Conservation (phyloP, 2,797 vertebrate species). For the Neostethus bicornis region DNA sequence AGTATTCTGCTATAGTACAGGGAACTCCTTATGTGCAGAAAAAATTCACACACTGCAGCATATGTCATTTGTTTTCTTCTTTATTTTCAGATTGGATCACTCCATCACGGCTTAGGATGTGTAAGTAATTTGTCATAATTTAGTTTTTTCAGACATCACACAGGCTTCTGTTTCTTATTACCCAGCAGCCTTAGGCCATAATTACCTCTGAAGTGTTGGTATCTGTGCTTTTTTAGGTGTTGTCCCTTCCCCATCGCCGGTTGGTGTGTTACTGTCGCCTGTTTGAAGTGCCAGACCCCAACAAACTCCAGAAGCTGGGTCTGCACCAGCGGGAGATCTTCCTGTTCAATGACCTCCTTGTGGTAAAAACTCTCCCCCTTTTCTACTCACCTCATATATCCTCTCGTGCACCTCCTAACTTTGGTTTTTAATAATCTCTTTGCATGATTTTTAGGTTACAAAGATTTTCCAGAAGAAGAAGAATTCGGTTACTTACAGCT, state of each 20-base stretch:
- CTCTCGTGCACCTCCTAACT: background rate
- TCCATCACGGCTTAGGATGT: constrained; percentile 97
- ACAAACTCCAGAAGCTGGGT: constrained; percentile 96
- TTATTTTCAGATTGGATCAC: constrained; percentile 90
- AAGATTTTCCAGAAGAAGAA: constrained; percentile 99
- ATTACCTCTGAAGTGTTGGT: constrained; percentile 38
- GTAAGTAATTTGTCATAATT: constrained; percentile 83
- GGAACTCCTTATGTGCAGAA: background rate
- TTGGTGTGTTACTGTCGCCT: constrained; percentile 98
- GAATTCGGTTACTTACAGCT: constrained; percentile 98
- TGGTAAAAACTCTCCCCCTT: constrained; percentile 79
- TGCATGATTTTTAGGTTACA: constrained; percentile 86
- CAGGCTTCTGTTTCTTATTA: constrained; percentile 37
- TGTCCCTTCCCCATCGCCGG: constrained; percentile 94
- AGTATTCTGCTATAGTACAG: background rate
- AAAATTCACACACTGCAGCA: background rate
- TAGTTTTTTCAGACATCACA: constrained; percentile 13
- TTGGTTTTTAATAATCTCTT: constrained; percentile 2
- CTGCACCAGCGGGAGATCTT: constrained; percentile 99
- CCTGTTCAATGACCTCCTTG: constrained; percentile 97
- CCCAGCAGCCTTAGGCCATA: constrained; percentile 18
- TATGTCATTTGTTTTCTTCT: constrained; percentile 35
- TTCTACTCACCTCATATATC: background rate
- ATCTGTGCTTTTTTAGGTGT: constrained; percentile 80
- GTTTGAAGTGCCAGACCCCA: constrained; percentile 98